Evolutionary conservation across 2,113 vertebrate genomes (phyloP).

Genomic region (Caracal caracal): DNA sequence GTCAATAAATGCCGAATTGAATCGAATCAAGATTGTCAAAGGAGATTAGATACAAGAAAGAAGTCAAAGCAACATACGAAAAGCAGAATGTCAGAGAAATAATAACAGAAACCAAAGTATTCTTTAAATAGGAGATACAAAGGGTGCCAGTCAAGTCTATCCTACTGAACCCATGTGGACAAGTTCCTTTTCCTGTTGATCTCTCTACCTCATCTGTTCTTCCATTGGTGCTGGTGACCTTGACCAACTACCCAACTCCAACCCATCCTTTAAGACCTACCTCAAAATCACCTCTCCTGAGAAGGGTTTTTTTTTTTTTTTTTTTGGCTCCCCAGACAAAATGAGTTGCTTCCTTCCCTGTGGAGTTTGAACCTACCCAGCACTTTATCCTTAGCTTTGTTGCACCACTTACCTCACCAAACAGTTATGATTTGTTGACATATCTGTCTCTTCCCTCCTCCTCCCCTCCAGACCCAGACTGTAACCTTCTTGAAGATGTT

Average conservation of each 20-base stretch:
- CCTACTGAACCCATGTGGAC: not conserved
- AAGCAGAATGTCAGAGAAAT: not conserved
- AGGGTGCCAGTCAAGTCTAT: not conserved
- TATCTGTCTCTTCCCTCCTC: not conserved
- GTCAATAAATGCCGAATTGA: not conserved
- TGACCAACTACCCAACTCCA: not conserved
- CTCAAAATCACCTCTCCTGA: not conserved
- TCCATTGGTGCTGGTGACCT: not conserved
- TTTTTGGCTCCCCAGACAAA: not conserved
- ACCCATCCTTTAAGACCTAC: not conserved
- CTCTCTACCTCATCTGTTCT: not conserved
- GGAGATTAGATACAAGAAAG: not conserved
- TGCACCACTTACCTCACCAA: not conserved
- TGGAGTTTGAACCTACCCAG: not conserved
- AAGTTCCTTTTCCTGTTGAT: not conserved
- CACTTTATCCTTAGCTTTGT: not conserved
- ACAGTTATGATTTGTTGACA: slow-evolving; percentile 2
- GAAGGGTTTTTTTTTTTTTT: not conserved
- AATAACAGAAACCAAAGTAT: not conserved
- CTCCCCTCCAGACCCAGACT: not conserved
- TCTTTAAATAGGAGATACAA: not conserved
- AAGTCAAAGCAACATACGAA: not conserved
- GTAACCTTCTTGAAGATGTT: not conserved
- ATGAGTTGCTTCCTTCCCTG: not conserved
- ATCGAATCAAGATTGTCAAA: not conserved